These are phyloP conservation scores for Sebastes diploproa DNA, from an alignment of 2,797 vertebrate genomes.

Conservation along the genomic window DNA sequence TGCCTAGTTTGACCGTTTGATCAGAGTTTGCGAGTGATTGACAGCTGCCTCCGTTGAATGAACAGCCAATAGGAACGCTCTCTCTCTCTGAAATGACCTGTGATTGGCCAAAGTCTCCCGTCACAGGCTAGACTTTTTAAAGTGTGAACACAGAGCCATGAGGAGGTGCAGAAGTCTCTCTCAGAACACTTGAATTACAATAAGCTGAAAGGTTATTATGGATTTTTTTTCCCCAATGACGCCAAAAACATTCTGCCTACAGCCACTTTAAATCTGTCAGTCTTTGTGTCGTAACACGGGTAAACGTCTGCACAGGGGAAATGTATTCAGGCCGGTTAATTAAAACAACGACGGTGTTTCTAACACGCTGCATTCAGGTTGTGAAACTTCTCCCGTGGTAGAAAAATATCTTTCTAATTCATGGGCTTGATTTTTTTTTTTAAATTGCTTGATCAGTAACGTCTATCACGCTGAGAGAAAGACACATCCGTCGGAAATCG, in stretches of 20 bases:
- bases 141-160: no score
- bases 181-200: no score
- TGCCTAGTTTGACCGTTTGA: no score
- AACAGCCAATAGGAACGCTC: no score
- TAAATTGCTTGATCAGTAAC: constrained; percentile 8
- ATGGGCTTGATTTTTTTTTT: background rate
- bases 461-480: constrained; percentile 11
- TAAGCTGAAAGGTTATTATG: no score
- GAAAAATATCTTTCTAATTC: constrained; percentile 1
- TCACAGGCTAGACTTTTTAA: no score
- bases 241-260: no score
- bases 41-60: no score
- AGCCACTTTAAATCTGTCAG: background rate
- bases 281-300: constrained; percentile 19
- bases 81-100: no score
- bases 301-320: background rate
- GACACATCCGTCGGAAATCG: background rate
- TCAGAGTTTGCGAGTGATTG: no score
- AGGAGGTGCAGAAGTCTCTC: no score
- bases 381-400: background rate
- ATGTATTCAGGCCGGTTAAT: constrained; percentile 26
- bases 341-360: constrained; percentile 26
- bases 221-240: no score
- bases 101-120: accelerated
- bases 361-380: background rate